Conservation (phyloP, 2,888 invertebrate genomes). For the Panzeria rudis region DNA sequence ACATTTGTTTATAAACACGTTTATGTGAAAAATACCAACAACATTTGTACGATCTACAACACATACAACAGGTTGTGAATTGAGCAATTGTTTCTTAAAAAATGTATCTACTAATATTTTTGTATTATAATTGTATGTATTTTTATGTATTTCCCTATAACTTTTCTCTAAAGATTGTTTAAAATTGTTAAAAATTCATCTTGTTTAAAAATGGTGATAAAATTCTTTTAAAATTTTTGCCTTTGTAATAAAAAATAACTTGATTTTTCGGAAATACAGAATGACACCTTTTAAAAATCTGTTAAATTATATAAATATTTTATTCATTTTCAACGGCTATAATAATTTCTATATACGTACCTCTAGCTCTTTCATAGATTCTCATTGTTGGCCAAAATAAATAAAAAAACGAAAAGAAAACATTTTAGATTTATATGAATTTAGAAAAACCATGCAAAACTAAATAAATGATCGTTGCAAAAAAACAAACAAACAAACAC, state of each 20-base stretch:
- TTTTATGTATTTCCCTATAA: not conserved
- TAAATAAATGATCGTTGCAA: slow-evolving; percentile 31
- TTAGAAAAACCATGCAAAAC: slow-evolving; percentile 18
- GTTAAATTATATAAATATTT: slow-evolving; percentile 5
- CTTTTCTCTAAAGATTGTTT: not conserved
- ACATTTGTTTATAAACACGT: no score
- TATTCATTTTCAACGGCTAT: not conserved
- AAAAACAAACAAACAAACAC: slow-evolving; percentile 46
- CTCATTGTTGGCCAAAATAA: slow-evolving; percentile 78
- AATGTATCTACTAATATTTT: slow-evolving; percentile 24
- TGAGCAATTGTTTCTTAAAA: no score
- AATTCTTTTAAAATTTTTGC: not conserved
- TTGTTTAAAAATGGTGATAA: not conserved
- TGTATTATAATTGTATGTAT: slow-evolving; percentile 17
- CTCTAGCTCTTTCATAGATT: slow-evolving; percentile 34
- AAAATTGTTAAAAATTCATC: not conserved
- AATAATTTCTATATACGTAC: slow-evolving; percentile 5
- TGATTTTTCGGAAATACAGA: not conserved
- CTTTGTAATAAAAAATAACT: not conserved
- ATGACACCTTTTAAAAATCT: not conserved
- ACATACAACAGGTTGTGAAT: no score
- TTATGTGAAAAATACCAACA: no score
- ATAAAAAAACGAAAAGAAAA: slow-evolving; percentile 50
- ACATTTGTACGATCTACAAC: no score
- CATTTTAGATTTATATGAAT: slow-evolving; percentile 58